A percentile compares a stretch with the other conserved stretches of the same genome.
Evolutionary conservation across 23 tunicate species (phyloP).

Genomic region (Trididemnum clinides): DNA sequence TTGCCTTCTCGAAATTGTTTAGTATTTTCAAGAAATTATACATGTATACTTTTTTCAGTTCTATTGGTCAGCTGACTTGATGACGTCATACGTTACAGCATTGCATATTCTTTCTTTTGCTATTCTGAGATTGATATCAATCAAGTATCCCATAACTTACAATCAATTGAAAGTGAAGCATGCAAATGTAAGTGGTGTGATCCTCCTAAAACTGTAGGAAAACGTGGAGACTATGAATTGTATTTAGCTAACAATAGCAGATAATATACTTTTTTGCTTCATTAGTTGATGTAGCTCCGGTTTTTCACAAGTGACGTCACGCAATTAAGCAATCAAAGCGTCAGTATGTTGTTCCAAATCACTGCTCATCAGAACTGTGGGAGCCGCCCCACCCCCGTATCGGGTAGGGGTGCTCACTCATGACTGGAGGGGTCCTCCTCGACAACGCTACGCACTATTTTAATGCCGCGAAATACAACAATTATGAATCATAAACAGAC

Average conservation of each 20-base stretch:
- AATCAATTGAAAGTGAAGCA: slow-evolving; percentile 29
- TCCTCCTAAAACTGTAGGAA: background rate
- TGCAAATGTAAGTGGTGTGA: slow-evolving; percentile 18
- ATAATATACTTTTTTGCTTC: background rate
- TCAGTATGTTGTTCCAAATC: no score
- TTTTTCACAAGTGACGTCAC: background rate
- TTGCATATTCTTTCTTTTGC: slow-evolving; percentile 72
- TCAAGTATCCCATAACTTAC: slow-evolving; percentile 37
- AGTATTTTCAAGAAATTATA: no score
- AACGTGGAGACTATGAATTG: background rate
- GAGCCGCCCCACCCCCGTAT: no score
- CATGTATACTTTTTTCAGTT: slow-evolving; percentile 36
- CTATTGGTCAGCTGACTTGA: slow-evolving; percentile 65
- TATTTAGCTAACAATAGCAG: background rate
- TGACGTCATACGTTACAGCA: slow-evolving; percentile 67
- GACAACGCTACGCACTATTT: no score
- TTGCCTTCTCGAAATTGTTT: no score
- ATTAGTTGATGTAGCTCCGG: background rate
- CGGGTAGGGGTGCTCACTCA: no score
- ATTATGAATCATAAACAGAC: no score
- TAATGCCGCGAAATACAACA: no score
- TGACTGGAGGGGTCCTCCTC: no score
- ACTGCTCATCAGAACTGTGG: no score
- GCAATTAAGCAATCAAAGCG: background rate
- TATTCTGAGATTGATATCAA: slow-evolving; percentile 40